Evolutionary conservation across 2,797 vertebrate genomes (phyloP).

Genomic region (Pampus argenteus): DNA sequence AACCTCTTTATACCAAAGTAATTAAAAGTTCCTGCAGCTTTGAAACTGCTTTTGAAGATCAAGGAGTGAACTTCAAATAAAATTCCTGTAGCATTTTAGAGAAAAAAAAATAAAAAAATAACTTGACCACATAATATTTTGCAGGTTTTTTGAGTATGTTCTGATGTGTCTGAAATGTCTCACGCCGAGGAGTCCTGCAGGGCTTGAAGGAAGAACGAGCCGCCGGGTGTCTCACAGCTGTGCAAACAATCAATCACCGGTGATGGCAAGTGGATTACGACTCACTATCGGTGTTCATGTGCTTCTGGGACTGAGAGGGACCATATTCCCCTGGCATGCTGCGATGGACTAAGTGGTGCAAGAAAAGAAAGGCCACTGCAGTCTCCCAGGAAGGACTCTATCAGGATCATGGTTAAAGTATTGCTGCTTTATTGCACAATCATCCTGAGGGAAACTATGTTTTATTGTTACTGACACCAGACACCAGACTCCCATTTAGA

Average conservation of each 20-base stretch:
- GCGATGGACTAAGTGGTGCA: slow-evolving; percentile 59
- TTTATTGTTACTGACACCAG: slow-evolving; percentile 63
- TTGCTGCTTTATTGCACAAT: slow-evolving; percentile 62
- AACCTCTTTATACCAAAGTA: slow-evolving; percentile 11
- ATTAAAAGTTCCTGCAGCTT: slow-evolving; percentile 25
- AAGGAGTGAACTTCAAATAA: slow-evolving; percentile 54
- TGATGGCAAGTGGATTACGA: slow-evolving; percentile 75
- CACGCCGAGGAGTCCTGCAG: slow-evolving; percentile 25
- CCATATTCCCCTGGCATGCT: slow-evolving; percentile 44
- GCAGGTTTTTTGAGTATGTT: slow-evolving; percentile 2
- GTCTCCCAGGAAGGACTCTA: slow-evolving; percentile 54
- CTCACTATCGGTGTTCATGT: slow-evolving; percentile 68
- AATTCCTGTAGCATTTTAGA: slow-evolving; percentile 4
- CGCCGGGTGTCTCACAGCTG: slow-evolving; percentile 54
- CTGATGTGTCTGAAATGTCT: slow-evolving; percentile 8
- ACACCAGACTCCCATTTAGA: slow-evolving; percentile 52
- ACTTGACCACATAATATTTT: slow-evolving; percentile 4
- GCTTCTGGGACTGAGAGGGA: slow-evolving; percentile 57
- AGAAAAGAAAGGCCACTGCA: slow-evolving; percentile 41
- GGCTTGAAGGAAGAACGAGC: slow-evolving; percentile 30
- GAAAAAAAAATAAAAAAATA: not conserved
- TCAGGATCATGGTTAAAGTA: slow-evolving; percentile 51
- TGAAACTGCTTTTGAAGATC: slow-evolving; percentile 58
- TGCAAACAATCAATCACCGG: slow-evolving; percentile 79
- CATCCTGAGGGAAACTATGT: slow-evolving; percentile 53